Base-by-base conservation (phyloP, 2,113 vertebrate genomes). In the Chitala chitala region DNA sequence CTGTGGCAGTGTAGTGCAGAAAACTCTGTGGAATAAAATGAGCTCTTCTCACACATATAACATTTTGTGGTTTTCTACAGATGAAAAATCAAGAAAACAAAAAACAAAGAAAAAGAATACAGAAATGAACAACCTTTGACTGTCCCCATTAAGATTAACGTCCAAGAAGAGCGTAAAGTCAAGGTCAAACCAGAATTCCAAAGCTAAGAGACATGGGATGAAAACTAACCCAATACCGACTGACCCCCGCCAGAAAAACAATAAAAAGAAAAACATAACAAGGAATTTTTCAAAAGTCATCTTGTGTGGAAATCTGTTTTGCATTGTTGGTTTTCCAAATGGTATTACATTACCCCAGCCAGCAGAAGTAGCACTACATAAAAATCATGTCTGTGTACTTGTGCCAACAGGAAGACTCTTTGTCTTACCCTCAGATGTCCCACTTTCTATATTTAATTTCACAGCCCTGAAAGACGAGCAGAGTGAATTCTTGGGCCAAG, bases 171-270 rank as follows among this genome's bases (percentile, higher is more conserved):
- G 80, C 88, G 84, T 88, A 84, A 85, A 88, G 83, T 79, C 73
- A 87, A 90, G 87, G 91, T 90, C 87, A 92, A 92, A 91, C 89
- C 87, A 63, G 90, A 91, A 91, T 91, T 89, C 84, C 86, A 86
- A 86, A 91, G 86, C 85, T 82, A 82, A 87, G 82, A 86, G 89
- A 87, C 89, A 73, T 82, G 90, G 90, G 87, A 88, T 87, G 90
- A 63, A 38, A 38, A 15, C 17, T 63, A 38, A 38, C 4, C 17
- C 29, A 20, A 63, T 20, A 38, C 33, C 3, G 13, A 63, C 31
- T 3, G 3, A 36, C 26, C 2, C 59, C 31, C 33, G 1, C 15
- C 77, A 81, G 78, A 75, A 36, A 1, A 73, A n/a, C n/a, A n/a
- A n/a, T n/a, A 80, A 76, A 66, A 42, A 80, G 82, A 80, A 22